Conservation (phyloP, 2,888 invertebrate genomes). For the Drosophila austrosaltans region DNA sequence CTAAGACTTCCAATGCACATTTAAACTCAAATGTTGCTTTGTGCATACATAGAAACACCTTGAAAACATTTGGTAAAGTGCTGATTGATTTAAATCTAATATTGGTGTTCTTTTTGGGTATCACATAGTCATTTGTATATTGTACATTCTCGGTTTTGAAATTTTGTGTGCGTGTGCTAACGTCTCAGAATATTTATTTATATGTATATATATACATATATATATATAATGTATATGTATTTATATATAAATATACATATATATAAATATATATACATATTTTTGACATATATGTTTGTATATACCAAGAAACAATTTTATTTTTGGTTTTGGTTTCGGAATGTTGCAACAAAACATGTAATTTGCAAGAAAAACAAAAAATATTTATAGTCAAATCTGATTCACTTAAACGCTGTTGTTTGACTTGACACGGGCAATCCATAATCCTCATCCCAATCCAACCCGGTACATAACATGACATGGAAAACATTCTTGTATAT, state of each 20-base stretch:
- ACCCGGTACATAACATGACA: constrained; percentile 68
- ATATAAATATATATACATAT: constrained; percentile 18
- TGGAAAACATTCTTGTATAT: constrained; percentile 19
- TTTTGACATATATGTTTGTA: constrained; percentile 23
- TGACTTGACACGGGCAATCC: constrained; percentile 34
- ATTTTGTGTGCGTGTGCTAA: constrained; percentile 84
- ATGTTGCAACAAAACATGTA: constrained; percentile 44
- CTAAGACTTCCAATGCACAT: background rate
- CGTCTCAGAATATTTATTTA: constrained; percentile 58
- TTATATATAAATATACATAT: background rate
- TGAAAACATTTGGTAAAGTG: background rate
- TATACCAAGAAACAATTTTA: constrained; percentile 42
- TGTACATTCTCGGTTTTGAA: constrained; percentile 71
- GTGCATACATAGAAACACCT: background rate
- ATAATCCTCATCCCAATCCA: constrained; percentile 31
- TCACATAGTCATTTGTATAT: constrained; percentile 52
- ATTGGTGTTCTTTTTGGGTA: background rate
- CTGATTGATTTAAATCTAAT: background rate
- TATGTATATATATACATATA: constrained; percentile 3
- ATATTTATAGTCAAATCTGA: background rate
- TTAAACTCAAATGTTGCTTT: background rate
- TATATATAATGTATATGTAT: constrained; percentile 23
- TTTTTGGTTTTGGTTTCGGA: constrained; percentile 62
- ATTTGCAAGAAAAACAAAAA: constrained; percentile 16
- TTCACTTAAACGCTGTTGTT: constrained; percentile 13